Conservation (phyloP, 2,797 vertebrate species). For the Garrulus glandarius region DNA sequence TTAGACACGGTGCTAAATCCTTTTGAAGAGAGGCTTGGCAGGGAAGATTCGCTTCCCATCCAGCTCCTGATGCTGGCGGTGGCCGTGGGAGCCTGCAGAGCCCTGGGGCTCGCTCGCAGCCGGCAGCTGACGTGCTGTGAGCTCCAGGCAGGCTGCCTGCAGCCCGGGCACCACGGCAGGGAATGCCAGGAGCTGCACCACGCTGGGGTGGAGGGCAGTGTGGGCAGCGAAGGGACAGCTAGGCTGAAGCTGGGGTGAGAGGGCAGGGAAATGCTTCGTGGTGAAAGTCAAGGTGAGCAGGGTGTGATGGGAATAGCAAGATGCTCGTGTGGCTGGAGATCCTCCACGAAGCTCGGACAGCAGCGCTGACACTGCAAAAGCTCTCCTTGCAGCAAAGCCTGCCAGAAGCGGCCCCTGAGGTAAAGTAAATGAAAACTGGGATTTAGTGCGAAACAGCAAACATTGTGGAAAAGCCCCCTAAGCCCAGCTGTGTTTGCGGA, state of each 20-base stretch:
- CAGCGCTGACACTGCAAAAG: neutral
- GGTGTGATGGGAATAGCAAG: neutral
- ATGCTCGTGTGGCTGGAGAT: neutral
- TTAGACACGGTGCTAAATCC: neutral
- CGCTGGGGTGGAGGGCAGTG: fast-evolving
- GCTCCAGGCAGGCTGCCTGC: neutral
- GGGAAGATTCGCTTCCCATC: neutral
- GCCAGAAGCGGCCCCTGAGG: neutral
- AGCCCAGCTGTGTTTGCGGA: slow-evolving; percentile 49
- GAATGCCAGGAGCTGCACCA: neutral
- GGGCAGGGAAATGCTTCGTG: fast-evolving
- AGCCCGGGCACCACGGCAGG: fast-evolving
- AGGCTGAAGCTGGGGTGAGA: neutral
- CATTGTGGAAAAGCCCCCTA: slow-evolving; percentile 3
- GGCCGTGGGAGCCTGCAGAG: neutral
- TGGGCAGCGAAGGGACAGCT: neutral
- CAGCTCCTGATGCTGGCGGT: neutral
- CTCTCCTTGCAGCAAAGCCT: neutral
- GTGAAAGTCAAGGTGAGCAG: neutral
- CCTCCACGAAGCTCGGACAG: neutral
- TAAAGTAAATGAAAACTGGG: slow-evolving; percentile 9
- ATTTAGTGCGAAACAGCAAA: slow-evolving; percentile 30
- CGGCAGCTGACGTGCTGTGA: fast-evolving
- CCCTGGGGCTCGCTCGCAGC: neutral
- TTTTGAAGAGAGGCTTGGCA: slow-evolving; percentile 14